Conservation (phyloP, 2,888 invertebrate species). For the Dilophus febrilis region DNA sequence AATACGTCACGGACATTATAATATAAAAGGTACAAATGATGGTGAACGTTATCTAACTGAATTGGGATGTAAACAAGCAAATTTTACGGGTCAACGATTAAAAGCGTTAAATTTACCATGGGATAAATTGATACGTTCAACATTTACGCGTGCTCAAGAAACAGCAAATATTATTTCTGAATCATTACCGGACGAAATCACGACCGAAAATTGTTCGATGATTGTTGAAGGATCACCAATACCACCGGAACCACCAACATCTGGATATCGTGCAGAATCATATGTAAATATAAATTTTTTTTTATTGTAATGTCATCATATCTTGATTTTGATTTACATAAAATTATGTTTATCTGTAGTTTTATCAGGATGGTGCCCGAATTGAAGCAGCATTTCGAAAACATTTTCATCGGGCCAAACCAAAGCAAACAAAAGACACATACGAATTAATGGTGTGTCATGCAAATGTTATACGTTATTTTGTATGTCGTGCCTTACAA, state of each 20-base stretch:
- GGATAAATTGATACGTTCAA: conserved; percentile 65
- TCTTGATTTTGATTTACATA: not conserved
- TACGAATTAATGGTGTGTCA: conserved; percentile 91
- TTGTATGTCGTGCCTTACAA: conserved; percentile 88
- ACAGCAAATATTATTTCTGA: conserved; percentile 71
- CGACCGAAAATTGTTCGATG: conserved; percentile 49
- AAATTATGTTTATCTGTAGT: conserved; percentile 41
- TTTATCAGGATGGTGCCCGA: conserved; percentile 78
- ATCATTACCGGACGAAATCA: conserved; percentile 39
- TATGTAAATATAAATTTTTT: conserved; percentile 36
- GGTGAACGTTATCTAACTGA: conserved; percentile 59
- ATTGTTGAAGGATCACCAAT: conserved; percentile 89
- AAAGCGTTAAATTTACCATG: conserved; percentile 62
- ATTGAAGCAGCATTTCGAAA: conserved; percentile 92
- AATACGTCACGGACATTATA: conserved; percentile 91
- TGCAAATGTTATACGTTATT: conserved; percentile 93
- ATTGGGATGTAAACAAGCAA: conserved; percentile 71
- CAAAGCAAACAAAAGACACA: conserved; percentile 60
- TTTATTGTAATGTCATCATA: conserved; percentile 4
- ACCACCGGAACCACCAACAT: conserved; percentile 80
- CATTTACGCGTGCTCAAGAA: conserved; percentile 86
- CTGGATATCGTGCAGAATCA: conserved; percentile 72
- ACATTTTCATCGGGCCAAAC: conserved; percentile 79
- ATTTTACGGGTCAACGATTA: conserved; percentile 65
- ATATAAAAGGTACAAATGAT: conserved; percentile 53